Evolutionary conservation across 2,797 vertebrate genomes (phyloP).

Genomic region (Smutsia temminckii): DNA sequence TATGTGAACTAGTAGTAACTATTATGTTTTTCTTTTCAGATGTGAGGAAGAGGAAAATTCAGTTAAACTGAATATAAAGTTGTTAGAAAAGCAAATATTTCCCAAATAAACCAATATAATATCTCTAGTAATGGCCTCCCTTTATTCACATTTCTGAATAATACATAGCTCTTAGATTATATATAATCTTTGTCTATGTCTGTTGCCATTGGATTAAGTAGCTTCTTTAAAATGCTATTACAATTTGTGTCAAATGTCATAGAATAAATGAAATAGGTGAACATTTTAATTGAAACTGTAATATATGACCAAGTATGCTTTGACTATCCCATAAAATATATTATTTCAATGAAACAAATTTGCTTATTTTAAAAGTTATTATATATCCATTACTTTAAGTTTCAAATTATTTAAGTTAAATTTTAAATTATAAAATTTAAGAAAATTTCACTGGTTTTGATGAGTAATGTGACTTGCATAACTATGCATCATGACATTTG

Average conservation of each 20-base stretch:
- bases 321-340: not conserved
- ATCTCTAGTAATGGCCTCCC: not conserved
- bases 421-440: not conserved
- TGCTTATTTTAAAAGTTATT: not conserved
- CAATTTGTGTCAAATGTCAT: not conserved
- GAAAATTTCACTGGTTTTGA: not conserved
- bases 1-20: not conserved
- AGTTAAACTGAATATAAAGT: not conserved
- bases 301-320: not conserved
- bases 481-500: not conserved
- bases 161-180: not conserved
- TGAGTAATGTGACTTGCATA: not conserved
- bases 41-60: not conserved
- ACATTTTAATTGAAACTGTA: not conserved
- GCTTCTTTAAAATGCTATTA: not conserved
- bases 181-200: not conserved
- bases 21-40: not conserved
- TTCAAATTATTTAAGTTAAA: not conserved
- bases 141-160: not conserved
- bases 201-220: not conserved
- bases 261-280: not conserved
- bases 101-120: not conserved
- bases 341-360: not conserved
- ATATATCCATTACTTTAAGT: not conserved
- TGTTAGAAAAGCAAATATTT: not conserved